Percentiles rank a stretch among this genome's conserved stretches.
These are phyloP conservation scores for Drosophila navojoa DNA, from an alignment of 1,140 invertebrate genomes.

Conservation along the genomic window DNA sequence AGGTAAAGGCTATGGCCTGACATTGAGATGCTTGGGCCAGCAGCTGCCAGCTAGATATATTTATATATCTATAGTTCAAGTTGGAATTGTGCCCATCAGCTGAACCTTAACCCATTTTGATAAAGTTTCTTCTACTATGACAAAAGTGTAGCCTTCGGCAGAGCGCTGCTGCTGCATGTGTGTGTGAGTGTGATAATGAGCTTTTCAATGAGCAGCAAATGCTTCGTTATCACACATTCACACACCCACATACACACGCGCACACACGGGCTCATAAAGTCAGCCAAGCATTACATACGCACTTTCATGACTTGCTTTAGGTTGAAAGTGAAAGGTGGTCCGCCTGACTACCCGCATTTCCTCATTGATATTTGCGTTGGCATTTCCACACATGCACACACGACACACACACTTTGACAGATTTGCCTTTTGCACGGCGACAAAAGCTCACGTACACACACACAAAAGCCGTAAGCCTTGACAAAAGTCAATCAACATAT, in stretches of 20 bases:
- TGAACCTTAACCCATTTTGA: constrained; percentile 43
- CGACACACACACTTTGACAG: constrained; percentile 23
- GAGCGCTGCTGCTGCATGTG: constrained; percentile 13
- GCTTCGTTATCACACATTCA: constrained; percentile 55
- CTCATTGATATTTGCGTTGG: constrained; percentile 77
- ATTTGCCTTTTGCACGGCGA: constrained; percentile 34
- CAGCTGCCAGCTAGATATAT: background rate
- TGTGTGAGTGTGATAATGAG: constrained; percentile 45
- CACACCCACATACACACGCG: constrained; percentile 6
- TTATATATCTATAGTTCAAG: background rate
- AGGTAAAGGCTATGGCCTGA: constrained; percentile 28
- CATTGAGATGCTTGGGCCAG: constrained; percentile 57
- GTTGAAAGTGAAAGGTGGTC: constrained; percentile 49
- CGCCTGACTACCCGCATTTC: constrained; percentile 57
- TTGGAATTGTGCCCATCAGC: constrained; percentile 4
- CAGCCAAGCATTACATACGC: constrained; percentile 55
- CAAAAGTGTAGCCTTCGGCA: constrained; percentile 47
- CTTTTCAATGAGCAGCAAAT: constrained; percentile 47
- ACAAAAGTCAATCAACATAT: constrained; percentile 82
- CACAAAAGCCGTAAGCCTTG: constrained; percentile 57
- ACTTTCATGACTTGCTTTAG: constrained; percentile 30
- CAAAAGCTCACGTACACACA: constrained; percentile 30
- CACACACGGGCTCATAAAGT: constrained; percentile 37
- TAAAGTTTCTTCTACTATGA: constrained; percentile 33
- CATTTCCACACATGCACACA: constrained; percentile 54